Percentiles rank a stretch among this genome's conserved stretches.
Conservation (phyloP, 2,888 invertebrate genomes). For the Notocelia uddmanniana region DNA sequence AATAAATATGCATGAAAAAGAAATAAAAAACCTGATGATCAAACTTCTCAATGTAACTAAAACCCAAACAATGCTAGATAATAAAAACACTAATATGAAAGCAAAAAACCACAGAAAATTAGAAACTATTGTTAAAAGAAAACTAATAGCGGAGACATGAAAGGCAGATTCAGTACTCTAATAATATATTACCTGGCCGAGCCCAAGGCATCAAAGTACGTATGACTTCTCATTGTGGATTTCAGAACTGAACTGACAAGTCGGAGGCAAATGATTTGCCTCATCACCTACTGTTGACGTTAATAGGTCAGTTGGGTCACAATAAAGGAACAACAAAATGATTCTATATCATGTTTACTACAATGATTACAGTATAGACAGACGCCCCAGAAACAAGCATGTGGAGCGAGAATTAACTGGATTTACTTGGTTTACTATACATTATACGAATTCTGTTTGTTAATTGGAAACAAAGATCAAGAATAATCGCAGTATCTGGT, state of each 20-base stretch:
- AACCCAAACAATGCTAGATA: conserved; percentile 3
- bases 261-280: conserved; percentile 77
- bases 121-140: background rate
- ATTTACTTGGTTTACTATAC: conserved; percentile 51
- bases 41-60: background rate
- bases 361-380: conserved; percentile 48
- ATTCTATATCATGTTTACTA: conserved; percentile 47
- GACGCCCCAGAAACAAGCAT: conserved; percentile 28
- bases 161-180: conserved; percentile 50
- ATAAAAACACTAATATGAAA: background rate
- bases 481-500: conserved; percentile 53
- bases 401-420: conserved; percentile 47
- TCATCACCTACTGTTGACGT: conserved; percentile 84
- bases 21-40: background rate
- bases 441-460: conserved; percentile 46
- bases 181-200: conserved; percentile 77
- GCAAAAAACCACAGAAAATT: conserved; percentile 11
- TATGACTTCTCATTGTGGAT: conserved; percentile 83
- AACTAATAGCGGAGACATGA: conserved; percentile 26
- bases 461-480: conserved; percentile 58
- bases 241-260: conserved; percentile 79
- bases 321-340: conserved; percentile 56
- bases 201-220: conserved; percentile 79
- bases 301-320: conserved; percentile 79
- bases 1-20: background rate